Evolutionary conservation across 2,113 vertebrate species (phyloP).

Genomic region (Bothrops jararaca): DNA sequence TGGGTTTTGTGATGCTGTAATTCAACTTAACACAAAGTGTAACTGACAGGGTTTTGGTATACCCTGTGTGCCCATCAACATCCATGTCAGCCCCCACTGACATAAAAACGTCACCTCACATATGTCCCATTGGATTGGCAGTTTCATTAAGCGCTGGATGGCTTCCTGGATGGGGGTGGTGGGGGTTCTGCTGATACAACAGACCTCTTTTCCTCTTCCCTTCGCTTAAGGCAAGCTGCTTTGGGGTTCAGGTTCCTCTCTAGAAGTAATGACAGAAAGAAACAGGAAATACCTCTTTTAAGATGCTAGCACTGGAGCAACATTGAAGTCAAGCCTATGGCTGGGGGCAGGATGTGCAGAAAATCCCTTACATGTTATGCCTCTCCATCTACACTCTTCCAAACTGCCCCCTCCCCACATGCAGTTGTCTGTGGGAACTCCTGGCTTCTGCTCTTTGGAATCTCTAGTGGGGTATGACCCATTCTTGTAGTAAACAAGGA

Average conservation of each 20-base stretch:
- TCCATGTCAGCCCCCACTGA: neutral
- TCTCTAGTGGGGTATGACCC: too few relatives aligned
- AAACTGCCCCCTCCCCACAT: too few relatives aligned
- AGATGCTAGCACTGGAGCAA: neutral
- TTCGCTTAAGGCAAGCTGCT: constrained; percentile 99
- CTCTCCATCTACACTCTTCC: neutral
- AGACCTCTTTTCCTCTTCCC: constrained; percentile 96
- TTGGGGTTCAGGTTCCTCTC: constrained; percentile 98
- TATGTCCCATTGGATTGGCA: constrained; percentile 97
- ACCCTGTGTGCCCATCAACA: neutral
- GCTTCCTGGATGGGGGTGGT: constrained; percentile 82
- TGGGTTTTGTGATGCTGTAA: neutral
- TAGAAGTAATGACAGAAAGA: constrained; percentile 60
- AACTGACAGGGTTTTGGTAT: fast-evolving
- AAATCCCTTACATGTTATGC: neutral
- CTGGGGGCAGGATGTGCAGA: neutral
- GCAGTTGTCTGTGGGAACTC: neutral
- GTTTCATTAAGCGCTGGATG: constrained; percentile 91
- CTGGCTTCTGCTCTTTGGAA: neutral
- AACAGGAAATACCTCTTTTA: neutral
- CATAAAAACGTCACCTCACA: constrained; percentile 71
- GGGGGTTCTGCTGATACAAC: constrained; percentile 88
- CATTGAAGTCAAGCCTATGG: neutral
- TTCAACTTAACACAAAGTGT: neutral
- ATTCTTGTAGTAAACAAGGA: neutral